phyloP scores from a whole-genome alignment of 1,140 invertebrate species.

The Neodiprion virginianus region DNA sequence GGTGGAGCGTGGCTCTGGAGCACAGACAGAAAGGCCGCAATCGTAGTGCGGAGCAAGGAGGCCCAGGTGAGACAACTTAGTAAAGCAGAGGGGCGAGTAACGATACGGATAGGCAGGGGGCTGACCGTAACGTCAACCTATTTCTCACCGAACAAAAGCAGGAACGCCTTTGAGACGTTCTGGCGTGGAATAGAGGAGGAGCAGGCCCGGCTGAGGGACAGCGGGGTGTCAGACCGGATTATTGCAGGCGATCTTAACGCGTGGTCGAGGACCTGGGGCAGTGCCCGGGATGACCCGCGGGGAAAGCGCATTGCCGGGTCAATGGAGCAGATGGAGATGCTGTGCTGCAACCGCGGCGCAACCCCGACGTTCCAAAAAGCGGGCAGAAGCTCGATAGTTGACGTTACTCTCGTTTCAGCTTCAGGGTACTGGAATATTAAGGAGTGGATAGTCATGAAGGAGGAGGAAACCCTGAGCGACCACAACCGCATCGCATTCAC shows the following conservation, averaged over 20 bases:
- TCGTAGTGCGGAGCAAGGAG: background rate
- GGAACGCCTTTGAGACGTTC: slow-evolving; percentile 12
- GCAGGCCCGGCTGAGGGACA: slow-evolving; percentile 5
- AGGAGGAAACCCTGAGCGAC: background rate
- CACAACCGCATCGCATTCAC: background rate
- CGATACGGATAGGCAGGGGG: background rate
- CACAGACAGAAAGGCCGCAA: slow-evolving; percentile 23
- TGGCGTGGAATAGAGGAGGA: slow-evolving; percentile 10
- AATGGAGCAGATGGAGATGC: background rate
- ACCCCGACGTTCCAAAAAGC: slow-evolving; percentile 17
- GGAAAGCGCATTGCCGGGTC: background rate
- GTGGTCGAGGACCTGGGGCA: slow-evolving; percentile 17
- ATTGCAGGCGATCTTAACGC: slow-evolving; percentile 31
- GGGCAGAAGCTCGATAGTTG: slow-evolving; percentile 29
- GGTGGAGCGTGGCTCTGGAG: slow-evolving; percentile 8
- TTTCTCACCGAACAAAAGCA: slow-evolving; percentile 17
- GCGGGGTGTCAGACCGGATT: background rate
- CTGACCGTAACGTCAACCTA: slow-evolving; percentile 20
- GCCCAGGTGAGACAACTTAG: background rate
- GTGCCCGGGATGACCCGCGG: background rate
- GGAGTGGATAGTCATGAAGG: background rate
- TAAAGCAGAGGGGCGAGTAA: background rate
- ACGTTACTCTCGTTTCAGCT: slow-evolving; percentile 16
- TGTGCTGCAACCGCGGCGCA: background rate
- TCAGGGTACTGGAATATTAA: background rate